Percentiles rank a stretch among this genome's conserved stretches.
Conservation (phyloP, 2,797 vertebrate genomes). For the Periparus ater region DNA sequence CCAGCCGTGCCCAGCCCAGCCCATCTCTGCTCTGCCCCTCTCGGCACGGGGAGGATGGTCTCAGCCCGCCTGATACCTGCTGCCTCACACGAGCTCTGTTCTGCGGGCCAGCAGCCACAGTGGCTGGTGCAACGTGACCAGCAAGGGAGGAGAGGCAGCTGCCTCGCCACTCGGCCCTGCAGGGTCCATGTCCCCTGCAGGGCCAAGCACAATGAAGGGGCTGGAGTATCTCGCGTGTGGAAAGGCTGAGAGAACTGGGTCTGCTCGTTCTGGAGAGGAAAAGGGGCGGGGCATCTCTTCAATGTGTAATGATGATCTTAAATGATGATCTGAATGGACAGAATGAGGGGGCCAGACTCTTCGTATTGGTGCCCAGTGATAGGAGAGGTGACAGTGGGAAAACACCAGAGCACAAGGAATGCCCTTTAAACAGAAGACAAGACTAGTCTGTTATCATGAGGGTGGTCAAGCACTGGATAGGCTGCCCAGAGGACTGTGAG, state of each 20-base stretch:
- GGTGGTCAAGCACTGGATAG: background rate
- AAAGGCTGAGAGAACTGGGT: background rate
- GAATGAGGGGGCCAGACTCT: background rate
- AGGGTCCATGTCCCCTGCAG: background rate
- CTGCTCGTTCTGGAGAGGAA: background rate
- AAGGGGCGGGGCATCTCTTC: background rate
- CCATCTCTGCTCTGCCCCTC: background rate
- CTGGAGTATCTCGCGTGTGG: fast-evolving
- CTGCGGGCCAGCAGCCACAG: background rate
- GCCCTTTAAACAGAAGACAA: fast-evolving
- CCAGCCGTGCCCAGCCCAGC: too few relatives aligned
- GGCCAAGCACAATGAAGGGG: fast-evolving
- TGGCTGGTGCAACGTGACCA: fast-evolving
- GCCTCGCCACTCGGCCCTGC: background rate
- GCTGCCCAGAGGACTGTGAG: background rate
- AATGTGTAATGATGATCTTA: too few relatives aligned
- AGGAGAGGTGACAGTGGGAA: background rate
- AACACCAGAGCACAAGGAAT: background rate
- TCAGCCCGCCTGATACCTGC: background rate
- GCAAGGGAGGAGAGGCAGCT: fast-evolving
- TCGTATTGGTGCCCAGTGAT: fast-evolving
- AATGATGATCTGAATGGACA: background rate
- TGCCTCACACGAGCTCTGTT: background rate
- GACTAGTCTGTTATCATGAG: fast-evolving
- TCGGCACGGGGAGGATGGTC: fast-evolving